Evolutionary conservation across 2,113 vertebrate genomes (phyloP).

Genomic region (Manacus vitellinus): DNA sequence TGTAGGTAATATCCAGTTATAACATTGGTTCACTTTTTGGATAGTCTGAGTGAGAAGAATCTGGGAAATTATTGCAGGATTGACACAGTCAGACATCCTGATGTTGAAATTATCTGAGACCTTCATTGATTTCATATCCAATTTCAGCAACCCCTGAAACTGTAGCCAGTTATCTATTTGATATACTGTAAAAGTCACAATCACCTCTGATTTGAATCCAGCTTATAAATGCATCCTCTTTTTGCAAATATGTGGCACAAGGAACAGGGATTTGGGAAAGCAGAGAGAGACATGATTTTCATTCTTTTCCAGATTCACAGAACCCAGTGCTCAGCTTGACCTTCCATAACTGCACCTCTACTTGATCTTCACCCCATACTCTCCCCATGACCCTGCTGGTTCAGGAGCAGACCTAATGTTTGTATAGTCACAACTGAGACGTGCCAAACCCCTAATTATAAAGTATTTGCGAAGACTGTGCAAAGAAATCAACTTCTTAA

Average conservation of each 20-base stretch:
- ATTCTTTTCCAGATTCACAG: not conserved
- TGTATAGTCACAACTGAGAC: not conserved
- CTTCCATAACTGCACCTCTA: not conserved
- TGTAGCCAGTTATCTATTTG: not conserved
- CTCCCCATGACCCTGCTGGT: not conserved
- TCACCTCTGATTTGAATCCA: not conserved
- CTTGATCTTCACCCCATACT: not conserved
- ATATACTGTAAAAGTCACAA: not conserved
- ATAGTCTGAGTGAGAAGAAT: not conserved
- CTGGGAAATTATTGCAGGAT: not conserved
- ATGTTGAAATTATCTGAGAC: accelerated
- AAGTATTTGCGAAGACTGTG: not conserved
- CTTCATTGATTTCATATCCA: accelerated
- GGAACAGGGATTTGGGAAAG: not conserved
- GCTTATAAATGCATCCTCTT: not conserved
- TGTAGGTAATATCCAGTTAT: not conserved
- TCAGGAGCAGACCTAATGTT: not conserved
- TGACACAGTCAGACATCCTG: not conserved
- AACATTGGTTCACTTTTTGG: not conserved
- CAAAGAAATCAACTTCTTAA: not conserved
- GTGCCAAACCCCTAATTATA: not conserved
- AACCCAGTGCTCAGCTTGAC: accelerated
- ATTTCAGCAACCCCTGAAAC: not conserved
- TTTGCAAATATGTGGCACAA: not conserved
- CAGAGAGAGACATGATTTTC: not conserved